phyloP scores from a whole-genome alignment of 2,113 vertebrate genomes.

The Mastomys natalensis region DNA sequence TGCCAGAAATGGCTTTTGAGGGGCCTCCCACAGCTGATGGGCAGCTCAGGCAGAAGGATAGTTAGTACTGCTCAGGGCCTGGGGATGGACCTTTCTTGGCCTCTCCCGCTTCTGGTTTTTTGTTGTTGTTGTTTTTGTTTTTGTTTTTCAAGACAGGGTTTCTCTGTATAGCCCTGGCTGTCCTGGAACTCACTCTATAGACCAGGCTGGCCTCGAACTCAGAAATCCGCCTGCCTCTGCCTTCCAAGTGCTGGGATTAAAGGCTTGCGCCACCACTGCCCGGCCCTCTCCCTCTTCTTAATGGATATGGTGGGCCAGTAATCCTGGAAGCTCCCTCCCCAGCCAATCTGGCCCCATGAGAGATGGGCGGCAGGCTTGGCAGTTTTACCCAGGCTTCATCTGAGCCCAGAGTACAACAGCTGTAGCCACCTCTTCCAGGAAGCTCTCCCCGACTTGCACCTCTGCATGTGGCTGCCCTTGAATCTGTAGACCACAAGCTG shows the following conservation, averaged over 20 bases:
- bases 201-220: no score
- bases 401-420: background rate
- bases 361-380: background rate
- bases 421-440: conserved; percentile 26
- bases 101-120: background rate
- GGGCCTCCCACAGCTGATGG: background rate
- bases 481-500: background rate
- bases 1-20: background rate
- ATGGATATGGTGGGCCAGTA: background rate
- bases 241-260: no score
- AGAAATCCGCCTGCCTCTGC: no score
- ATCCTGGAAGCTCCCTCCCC: background rate
- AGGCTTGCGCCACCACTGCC: no score
- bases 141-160: no score
- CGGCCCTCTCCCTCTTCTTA: background rate
- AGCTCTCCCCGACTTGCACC: background rate
- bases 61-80: background rate
- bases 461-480: background rate
- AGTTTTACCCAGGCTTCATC: background rate
- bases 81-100: background rate
- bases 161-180: no score
- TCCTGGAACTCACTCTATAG: no score
- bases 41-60: background rate
- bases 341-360: background rate
- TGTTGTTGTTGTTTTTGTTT: no score